These are phyloP conservation scores for Spilosoma lubricipeda DNA, from an alignment of 2,888 invertebrate genomes.

Conservation along the genomic window DNA sequence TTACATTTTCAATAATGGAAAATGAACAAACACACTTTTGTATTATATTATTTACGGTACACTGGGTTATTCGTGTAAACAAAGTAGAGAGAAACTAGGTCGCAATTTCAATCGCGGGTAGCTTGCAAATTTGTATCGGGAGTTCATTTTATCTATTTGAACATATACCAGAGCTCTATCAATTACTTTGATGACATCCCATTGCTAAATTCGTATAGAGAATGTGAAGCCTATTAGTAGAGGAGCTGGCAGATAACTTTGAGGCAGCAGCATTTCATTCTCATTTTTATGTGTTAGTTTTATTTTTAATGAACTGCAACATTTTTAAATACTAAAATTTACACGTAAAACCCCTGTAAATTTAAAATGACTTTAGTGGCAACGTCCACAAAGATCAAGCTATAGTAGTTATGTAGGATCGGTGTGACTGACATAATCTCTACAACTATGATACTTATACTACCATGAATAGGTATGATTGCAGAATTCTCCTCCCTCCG, in stretches of 20 bases:
- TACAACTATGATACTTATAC: not conserved
- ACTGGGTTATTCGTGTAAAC: slow-evolving; percentile 23
- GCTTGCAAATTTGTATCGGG: slow-evolving; percentile 41
- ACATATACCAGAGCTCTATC: slow-evolving; percentile 30
- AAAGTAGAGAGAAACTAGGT: slow-evolving; percentile 44
- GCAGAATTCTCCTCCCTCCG: too few species aligned
- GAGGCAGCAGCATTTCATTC: too few species aligned
- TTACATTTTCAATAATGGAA: slow-evolving; percentile 5
- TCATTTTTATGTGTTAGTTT: too few species aligned
- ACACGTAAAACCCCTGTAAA: too few species aligned
- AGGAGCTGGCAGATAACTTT: too few species aligned
- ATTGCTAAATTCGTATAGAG: slow-evolving; percentile 21
- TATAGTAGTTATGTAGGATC: too few species aligned
- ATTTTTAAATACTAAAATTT: too few species aligned
- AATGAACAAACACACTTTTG: slow-evolving; percentile 7
- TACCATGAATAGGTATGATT: too few species aligned
- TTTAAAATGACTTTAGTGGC: too few species aligned
- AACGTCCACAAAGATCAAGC: too few species aligned
- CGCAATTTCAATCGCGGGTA: slow-evolving; percentile 46
- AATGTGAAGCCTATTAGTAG: slow-evolving; percentile 11
- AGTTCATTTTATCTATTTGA: slow-evolving; percentile 41
- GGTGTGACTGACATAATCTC: too few species aligned
- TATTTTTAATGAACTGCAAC: too few species aligned
- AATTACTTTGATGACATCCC: slow-evolving; percentile 45
- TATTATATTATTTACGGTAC: slow-evolving; percentile 15